Conservation (phyloP, 2,797 vertebrate genomes). For the Chaetophractus vellerosus region DNA sequence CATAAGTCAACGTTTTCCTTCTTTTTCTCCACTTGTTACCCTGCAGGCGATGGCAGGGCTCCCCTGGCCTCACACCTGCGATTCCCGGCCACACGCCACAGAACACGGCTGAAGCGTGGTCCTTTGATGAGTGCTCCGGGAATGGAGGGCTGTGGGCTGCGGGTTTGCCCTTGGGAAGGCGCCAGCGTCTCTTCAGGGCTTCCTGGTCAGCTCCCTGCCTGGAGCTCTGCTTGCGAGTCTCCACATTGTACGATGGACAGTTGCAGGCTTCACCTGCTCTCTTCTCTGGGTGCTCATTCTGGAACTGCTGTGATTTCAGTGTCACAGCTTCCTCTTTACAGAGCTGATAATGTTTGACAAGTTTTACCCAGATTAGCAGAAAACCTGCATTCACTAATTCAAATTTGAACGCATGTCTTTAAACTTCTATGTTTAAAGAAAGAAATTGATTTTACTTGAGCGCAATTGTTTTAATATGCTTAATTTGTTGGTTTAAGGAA, state of each 20-base stretch:
- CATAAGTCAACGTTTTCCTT: not conserved
- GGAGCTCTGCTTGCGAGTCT: not conserved
- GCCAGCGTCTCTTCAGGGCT: no score
- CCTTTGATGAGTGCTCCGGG: not conserved
- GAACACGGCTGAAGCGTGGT: not conserved
- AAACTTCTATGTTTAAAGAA: not conserved
- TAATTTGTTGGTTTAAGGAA: not conserved
- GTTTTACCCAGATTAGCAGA: not conserved
- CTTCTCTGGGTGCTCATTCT: no score
- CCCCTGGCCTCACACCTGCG: not conserved
- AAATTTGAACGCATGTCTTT: not conserved
- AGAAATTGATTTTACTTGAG: not conserved
- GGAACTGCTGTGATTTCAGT: not conserved
- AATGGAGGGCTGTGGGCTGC: no score
- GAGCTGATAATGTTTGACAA: not conserved
- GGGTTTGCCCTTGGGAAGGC: no score
- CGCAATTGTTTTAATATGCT: not conserved
- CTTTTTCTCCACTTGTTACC: not conserved
- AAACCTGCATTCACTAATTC: not conserved
- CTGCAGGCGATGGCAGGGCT: not conserved
- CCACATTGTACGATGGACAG: not conserved
- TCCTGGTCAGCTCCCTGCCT: not conserved
- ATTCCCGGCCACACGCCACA: not conserved
- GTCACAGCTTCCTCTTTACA: not conserved
- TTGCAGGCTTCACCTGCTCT: not conserved